These are phyloP conservation scores for Pyrocephalus nanus DNA, from an alignment of 2,797 vertebrate genomes.

Conservation along the genomic window DNA sequence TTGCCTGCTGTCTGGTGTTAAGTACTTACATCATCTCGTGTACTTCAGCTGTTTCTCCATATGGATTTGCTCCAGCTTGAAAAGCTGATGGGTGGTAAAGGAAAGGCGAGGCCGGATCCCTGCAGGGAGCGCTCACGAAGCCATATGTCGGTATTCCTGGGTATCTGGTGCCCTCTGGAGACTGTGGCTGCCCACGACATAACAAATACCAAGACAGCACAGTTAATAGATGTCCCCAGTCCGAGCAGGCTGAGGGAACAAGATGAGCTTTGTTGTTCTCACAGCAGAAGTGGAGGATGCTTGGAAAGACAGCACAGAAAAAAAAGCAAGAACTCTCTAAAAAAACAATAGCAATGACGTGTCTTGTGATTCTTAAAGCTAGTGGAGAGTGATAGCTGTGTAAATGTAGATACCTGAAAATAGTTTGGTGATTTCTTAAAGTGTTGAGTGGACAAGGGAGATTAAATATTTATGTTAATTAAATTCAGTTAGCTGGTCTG, in stretches of 20 bases:
- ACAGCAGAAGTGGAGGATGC: neutral
- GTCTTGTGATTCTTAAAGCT: neutral
- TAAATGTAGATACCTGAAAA: neutral
- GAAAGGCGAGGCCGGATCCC: neutral
- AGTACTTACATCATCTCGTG: conserved; percentile 3
- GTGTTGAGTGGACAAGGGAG: neutral
- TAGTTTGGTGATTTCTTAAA: neutral
- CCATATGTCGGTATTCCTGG: neutral
- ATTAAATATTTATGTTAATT: neutral
- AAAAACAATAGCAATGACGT: neutral
- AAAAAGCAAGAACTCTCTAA: neutral
- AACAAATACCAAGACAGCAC: fast-evolving
- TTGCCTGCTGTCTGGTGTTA: neutral
- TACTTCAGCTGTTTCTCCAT: conserved; percentile 27
- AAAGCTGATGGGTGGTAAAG: neutral
- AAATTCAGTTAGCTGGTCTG: neutral
- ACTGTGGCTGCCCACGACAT: neutral
- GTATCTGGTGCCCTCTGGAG: conserved; percentile 54
- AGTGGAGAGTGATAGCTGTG: neutral
- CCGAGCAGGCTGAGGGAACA: neutral
- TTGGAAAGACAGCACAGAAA: neutral
- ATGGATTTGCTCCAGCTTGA: conserved; percentile 19
- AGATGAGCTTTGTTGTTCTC: neutral
- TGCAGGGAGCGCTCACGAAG: neutral
- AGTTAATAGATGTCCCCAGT: neutral